phyloP scores from a whole-genome alignment of 2,113 vertebrate species.

The Zeus faber region DNA sequence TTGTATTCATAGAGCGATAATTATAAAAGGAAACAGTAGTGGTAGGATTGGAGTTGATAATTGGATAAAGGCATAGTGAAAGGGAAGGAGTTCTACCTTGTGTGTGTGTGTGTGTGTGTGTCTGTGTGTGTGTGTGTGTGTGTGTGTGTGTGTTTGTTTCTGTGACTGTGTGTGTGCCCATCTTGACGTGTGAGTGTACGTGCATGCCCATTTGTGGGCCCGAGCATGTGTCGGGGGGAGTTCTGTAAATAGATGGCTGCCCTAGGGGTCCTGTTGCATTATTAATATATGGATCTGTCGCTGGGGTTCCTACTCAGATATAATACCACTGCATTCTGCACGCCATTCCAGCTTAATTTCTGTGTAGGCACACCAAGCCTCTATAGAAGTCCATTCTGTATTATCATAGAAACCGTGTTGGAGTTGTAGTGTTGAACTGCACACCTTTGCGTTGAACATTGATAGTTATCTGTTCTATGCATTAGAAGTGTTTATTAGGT shows the following conservation, averaged over 20 bases:
- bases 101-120: not conserved
- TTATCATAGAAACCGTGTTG: constrained; percentile 48
- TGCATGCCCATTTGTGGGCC: too few species aligned
- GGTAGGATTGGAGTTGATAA: not conserved
- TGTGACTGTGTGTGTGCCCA: constrained; percentile 13
- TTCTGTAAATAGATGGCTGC: constrained; percentile 62
- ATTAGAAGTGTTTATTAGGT: too few species aligned
- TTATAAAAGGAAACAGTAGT: too few species aligned
- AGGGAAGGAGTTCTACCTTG: not conserved
- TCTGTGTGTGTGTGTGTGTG: constrained; percentile 4
- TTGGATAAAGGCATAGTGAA: not conserved
- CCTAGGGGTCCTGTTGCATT: constrained; percentile 64
- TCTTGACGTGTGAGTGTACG: too few species aligned
- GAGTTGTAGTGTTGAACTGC: too few species aligned
- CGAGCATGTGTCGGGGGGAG: constrained; percentile 3
- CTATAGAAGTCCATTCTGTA: constrained; percentile 50
- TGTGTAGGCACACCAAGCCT: constrained; percentile 45
- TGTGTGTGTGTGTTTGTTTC: constrained; percentile 3
- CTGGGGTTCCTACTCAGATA: constrained; percentile 53
- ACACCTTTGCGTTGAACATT: too few species aligned
- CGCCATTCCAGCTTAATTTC: constrained; percentile 51
- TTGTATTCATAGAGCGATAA: too few species aligned
- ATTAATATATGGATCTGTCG: constrained; percentile 66
- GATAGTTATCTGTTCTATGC: too few species aligned
- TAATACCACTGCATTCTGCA: constrained; percentile 48